Base-by-base conservation (phyloP, 2,888 invertebrate genomes). In the Stenichneumon culpator region DNA sequence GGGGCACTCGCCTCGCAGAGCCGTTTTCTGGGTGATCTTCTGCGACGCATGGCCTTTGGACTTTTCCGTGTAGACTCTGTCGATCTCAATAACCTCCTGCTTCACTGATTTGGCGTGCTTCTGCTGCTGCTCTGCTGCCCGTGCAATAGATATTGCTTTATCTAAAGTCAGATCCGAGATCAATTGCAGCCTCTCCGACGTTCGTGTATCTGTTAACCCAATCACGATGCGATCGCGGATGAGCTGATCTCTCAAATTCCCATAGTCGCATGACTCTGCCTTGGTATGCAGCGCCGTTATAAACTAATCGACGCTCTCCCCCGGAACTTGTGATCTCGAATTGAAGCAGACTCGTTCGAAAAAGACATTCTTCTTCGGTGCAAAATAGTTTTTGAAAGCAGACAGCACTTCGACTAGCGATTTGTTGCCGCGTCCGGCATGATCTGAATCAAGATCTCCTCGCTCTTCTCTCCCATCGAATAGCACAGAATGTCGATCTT, bases 191-290 rank as follows among this genome's bases (percentile, higher is more conserved):
- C 79, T 82, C 79, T 90, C 89, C 16, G 86, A 87, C 1, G 87
- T 86, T 82, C 78, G 86, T 3, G 44, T 32, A 69, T 91, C 90
- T 22, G 25, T 16, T 67, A 92, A 82, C 0, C 90, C 91, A 14
- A 90, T 89, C 7, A 89, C 87, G 63, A 91, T 91, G 25, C 88
- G 75, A 70, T 91, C 91, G 52, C 90, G 79, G 9, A 91, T 90
- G 6, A 91, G 70, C 19, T 89, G 84, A 9, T 90, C 86, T 67
- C 86, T 86, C 16, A 91, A 73, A 7, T 57, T n/a, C 2, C 89
- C 88, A 65, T 88, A 90, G 0, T 91, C 86, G 52, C 89, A 90
- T 11, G 78, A 50, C 32, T 88, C 87, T 1, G 88, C 89, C 47
- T 89, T 54, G 1, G 83, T 81, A 44, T 90, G 87, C 44, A 73